A percentile compares a stretch with the other conserved stretches of the same genome.
These are phyloP conservation scores for Hirtodrosophila histrioides DNA, from an alignment of 2,888 invertebrate genomes.

Conservation along the genomic window DNA sequence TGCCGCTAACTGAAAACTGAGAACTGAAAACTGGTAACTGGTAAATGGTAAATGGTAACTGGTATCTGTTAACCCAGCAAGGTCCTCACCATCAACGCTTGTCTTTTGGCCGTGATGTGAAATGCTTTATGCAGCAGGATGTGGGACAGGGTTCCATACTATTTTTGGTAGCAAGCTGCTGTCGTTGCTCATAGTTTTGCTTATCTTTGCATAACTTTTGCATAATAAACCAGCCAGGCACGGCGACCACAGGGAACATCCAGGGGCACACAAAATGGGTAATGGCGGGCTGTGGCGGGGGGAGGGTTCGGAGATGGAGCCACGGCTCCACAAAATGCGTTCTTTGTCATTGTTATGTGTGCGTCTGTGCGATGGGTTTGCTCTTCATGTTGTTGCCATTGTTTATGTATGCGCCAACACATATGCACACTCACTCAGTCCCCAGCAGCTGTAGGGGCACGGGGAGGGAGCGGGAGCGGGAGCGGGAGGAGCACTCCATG, in stretches of 20 bases:
- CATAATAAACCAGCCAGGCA: constrained; percentile 78
- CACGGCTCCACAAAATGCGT: constrained; percentile 63
- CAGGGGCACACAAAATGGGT: constrained; percentile 22
- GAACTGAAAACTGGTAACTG: background rate
- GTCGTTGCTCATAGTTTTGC: constrained; percentile 76
- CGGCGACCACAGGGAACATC: constrained; percentile 34
- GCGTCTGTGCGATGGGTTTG: constrained; percentile 36
- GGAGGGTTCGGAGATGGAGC: background rate
- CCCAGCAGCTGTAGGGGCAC: background rate
- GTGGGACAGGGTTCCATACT: constrained; percentile 48
- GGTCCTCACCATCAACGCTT: constrained; percentile 33
- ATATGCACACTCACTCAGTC: constrained; percentile 62
- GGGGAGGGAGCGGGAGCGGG: background rate
- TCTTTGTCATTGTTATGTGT: constrained; percentile 76
- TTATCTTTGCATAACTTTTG: constrained; percentile 82
- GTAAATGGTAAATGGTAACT: constrained; percentile 21
- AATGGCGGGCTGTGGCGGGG: background rate
- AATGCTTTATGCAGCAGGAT: constrained; percentile 46
- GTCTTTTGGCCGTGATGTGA: constrained; percentile 50
- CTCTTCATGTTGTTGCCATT: constrained; percentile 63
- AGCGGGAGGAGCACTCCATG: constrained; percentile 26
- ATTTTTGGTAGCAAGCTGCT: constrained; percentile 71
- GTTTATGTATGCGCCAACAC: constrained; percentile 78
- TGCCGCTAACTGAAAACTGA: background rate
- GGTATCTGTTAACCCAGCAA: constrained; percentile 27